These are phyloP conservation scores for Caenorhabditis brenneri DNA, from an alignment of 1,140 invertebrate species.

Conservation along the genomic window DNA sequence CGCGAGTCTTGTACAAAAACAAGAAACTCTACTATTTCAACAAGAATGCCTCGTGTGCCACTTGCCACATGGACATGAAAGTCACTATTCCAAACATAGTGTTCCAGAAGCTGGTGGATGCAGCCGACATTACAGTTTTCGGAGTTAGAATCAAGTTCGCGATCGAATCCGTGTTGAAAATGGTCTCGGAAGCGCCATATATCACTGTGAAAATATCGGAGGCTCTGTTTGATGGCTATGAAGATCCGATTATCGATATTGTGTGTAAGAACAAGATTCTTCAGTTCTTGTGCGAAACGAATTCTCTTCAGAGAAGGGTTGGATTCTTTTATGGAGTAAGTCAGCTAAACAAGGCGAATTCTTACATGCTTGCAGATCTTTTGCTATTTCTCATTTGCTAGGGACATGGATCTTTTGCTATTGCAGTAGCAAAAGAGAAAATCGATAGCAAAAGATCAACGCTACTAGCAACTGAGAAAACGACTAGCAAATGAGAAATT, in stretches of 20 bases:
- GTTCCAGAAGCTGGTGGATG: conserved; percentile 56
- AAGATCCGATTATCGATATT: conserved; percentile 60
- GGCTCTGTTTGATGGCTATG: conserved; percentile 66
- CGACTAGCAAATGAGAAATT: too few species aligned
- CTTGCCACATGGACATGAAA: conserved; percentile 57
- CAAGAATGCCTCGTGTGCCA: conserved; percentile 56
- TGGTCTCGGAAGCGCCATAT: neutral
- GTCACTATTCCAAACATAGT: conserved; percentile 67
- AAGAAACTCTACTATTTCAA: conserved; percentile 60
- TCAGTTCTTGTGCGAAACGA: conserved; percentile 54
- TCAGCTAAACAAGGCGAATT: neutral
- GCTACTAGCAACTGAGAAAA: too few species aligned
- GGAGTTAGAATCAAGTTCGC: neutral
- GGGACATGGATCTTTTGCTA: too few species aligned
- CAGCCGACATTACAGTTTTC: conserved; percentile 30
- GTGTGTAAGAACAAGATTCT: conserved; percentile 59
- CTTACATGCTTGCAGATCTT: too few species aligned
- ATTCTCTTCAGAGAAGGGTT: conserved; percentile 61
- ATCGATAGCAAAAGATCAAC: too few species aligned
- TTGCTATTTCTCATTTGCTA: too few species aligned
- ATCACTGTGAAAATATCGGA: conserved; percentile 56
- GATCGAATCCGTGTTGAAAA: conserved; percentile 53
- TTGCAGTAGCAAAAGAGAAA: too few species aligned
- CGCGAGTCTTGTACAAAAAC: conserved; percentile 65
- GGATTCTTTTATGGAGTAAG: conserved; percentile 68